Base-by-base conservation (phyloP, 2,888 invertebrate species). In the Mellilla xanthometata region DNA sequence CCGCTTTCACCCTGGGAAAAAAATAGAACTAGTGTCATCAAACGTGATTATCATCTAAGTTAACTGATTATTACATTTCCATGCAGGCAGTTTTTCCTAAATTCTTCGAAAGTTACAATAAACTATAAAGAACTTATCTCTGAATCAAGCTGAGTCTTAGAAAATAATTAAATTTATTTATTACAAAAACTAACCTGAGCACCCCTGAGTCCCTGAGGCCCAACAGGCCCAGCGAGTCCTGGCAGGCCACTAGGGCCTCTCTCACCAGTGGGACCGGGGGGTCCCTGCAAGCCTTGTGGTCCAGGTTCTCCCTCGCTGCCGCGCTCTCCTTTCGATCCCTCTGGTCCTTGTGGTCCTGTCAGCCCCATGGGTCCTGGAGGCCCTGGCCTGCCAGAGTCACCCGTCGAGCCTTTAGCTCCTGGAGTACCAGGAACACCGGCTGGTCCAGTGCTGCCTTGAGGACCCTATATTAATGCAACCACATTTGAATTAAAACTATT, bases 321-420 rank as follows among this genome's bases (percentile, higher is more conserved):
- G 31, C 92, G 86, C 65, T 95, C 95, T 7, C 96, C 96, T 76
- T 95, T 95, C 12, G 89, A 80, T 30, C 95, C 95, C 65, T 95
- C 94, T 2, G 86, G 68, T 22, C 96, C 96, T 8, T 92, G 91
- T 2, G 92, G 81, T 10, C 96, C 96, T 19, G 94, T 93, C 11
- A 92, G 83, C 2, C 96, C 96, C 43, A 92, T 90, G 1, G 91
- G 90, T 0, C 95, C 95, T 1, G 92, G 82, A 26, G 90, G 77
- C 3, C 95, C 95, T 1, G 93, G 86, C 52, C 94, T 86, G 8
- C 95, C 95, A 5, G 88, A 71, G 60, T 95, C 95, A 26, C 95
- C 95, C 0, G 90, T 76, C 11, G 91, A 81, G 48, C 95, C 96
- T 72, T 95, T 96, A 41, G 91, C 77, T 19, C 94, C 95, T 0